phyloP scores from a whole-genome alignment of 2,888 invertebrate genomes.

The Tenthredo livida region DNA sequence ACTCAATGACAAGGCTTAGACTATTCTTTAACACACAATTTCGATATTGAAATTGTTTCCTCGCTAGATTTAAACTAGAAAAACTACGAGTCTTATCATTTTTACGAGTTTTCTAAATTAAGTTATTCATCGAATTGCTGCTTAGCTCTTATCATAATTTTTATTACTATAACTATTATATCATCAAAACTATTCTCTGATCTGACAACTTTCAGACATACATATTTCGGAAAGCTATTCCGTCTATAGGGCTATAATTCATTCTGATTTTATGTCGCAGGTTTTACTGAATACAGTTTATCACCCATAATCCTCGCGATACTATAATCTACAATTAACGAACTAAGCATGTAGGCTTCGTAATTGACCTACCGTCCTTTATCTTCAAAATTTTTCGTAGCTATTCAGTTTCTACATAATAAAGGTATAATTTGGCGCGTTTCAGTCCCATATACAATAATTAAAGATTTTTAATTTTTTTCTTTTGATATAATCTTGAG shows the following conservation, averaged over 20 bases:
- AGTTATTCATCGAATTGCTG: neutral
- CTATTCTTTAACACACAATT: conserved; percentile 1
- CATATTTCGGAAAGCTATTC: neutral
- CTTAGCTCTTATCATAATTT: neutral
- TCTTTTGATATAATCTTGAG: neutral
- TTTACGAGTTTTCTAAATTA: conserved; percentile 2
- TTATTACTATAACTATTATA: neutral
- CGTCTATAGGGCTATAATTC: conserved; percentile 1
- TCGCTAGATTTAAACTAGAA: conserved; percentile 16
- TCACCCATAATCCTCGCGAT: neutral
- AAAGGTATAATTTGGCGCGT: conserved; percentile 36
- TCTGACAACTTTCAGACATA: neutral
- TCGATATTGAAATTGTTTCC: neutral
- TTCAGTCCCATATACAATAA: conserved; percentile 8
- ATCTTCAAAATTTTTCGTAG: neutral
- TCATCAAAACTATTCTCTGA: conserved; percentile 11
- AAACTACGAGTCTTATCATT: conserved; percentile 1
- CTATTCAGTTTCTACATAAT: neutral
- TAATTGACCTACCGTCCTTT: conserved; percentile 29
- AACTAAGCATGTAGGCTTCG: conserved; percentile 8
- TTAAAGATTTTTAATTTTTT: conserved; percentile 13
- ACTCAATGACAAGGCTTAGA: conserved; percentile 23
- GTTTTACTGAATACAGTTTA: neutral
- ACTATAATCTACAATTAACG: neutral
- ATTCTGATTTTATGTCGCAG: conserved; percentile 7